phyloP scores from a whole-genome alignment of 2,113 vertebrate genomes.

The Gavialis gangeticus region DNA sequence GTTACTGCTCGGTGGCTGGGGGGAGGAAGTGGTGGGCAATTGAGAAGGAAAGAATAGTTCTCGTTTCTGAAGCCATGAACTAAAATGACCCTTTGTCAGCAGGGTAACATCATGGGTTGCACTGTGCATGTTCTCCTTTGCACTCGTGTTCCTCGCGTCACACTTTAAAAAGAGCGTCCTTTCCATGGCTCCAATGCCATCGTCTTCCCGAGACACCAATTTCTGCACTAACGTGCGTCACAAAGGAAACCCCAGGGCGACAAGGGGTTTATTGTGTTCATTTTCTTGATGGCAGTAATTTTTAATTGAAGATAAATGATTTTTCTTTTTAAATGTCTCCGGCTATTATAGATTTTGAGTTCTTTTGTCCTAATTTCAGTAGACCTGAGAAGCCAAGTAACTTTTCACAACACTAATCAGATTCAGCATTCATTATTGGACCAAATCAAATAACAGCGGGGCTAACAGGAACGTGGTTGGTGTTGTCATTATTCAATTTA shows the following conservation, averaged over 20 bases:
- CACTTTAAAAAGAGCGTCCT: slow-evolving; percentile 20
- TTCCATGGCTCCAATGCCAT: background rate
- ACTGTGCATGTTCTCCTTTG: background rate
- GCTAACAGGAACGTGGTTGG: background rate
- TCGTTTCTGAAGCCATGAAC: background rate
- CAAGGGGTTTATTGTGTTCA: background rate
- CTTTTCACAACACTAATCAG: slow-evolving; percentile 39
- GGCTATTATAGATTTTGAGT: background rate
- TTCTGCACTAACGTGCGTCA: background rate
- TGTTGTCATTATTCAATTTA: slow-evolving; percentile 28
- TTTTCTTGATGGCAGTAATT: slow-evolving; percentile 15
- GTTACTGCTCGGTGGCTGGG: background rate
- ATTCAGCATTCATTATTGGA: slow-evolving; percentile 36
- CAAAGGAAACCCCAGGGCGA: background rate
- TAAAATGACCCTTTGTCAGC: background rate
- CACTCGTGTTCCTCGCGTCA: slow-evolving; percentile 1
- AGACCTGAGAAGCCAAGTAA: slow-evolving; percentile 14
- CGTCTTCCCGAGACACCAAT: background rate
- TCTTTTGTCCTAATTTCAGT: slow-evolving; percentile 46
- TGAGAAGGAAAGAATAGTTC: background rate
- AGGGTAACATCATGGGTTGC: slow-evolving; percentile 24
- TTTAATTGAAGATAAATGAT: slow-evolving; percentile 25
- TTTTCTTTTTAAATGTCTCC: slow-evolving; percentile 45
- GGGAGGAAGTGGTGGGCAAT: background rate
- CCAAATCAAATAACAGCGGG: slow-evolving; percentile 27